Base-by-base conservation (phyloP, 2,797 vertebrate species). In the Pseudomugil tenellus region DNA sequence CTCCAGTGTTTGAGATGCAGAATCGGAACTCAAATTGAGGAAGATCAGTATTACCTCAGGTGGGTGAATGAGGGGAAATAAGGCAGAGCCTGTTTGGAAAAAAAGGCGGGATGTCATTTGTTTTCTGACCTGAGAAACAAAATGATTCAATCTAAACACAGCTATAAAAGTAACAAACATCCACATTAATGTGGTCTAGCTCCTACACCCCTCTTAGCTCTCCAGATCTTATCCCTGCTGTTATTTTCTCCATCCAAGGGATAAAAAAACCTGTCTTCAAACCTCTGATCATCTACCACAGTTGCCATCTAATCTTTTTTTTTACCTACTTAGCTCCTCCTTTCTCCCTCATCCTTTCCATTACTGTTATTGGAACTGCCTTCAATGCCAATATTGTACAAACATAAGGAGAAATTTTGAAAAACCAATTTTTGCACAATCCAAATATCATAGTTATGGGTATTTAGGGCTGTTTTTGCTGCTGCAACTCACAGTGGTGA, bases 401-500 rank as follows among this genome's bases (percentile, higher is more conserved):
- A 31, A 25, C 35, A 54, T 41, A 70, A 14, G 14, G 11, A 12
- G 26, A 41, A 59, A 48, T 71, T 74, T 41, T 63, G 55, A 63
- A 32, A 55, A 12, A 68, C 70, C 63, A 68, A 56, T 60, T 80
- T 67, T 69, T 49, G 28, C 81, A 74, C 61, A 77, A 60, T 65
- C 37, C 57, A 55, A 69, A 70, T 77, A 55, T 69, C 70, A 78
- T 67, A 81, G 79, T 54, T 57, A 49, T n/a, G 75, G 73, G 69
- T 79, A 86, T 80, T 81, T 77, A 79, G 74, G 68, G 67, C 74
- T 62, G 37, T 63, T 79, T 72, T 74, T 55, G 69, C 53, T 56
- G 60, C 53, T 65, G 62, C 82, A 75, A 81, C 79, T 85, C 52
- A 70, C 52, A 71, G 58, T 13, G 29, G 51, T 65, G 12, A 57